Conservation (phyloP, 2,797 vertebrate genomes). For the Cercopithecus diana region DNA sequence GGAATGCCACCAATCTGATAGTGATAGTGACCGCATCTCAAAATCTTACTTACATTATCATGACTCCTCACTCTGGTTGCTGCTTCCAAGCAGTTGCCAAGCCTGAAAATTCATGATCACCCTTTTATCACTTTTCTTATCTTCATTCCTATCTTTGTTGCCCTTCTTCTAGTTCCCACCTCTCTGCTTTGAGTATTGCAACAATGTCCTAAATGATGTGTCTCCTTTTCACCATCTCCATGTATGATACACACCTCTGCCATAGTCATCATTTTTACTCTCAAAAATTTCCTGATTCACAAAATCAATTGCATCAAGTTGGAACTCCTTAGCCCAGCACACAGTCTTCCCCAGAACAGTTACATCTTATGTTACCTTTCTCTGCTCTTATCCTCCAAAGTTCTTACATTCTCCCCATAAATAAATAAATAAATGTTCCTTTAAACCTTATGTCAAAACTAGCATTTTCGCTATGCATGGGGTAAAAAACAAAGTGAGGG, state of each 20-base stretch:
- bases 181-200: background rate
- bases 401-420: background rate
- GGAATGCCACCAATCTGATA: background rate
- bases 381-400: background rate
- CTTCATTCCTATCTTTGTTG: background rate
- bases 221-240: background rate
- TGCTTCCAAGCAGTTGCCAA: background rate
- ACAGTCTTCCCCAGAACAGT: background rate
- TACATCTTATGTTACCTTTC: background rate
- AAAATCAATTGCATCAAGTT: background rate
- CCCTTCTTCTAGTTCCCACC: background rate
- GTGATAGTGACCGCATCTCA: background rate
- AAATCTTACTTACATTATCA: fast-evolving
- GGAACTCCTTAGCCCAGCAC: background rate
- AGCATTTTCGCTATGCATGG: background rate
- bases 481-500: background rate
- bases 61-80: background rate
- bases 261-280: background rate
- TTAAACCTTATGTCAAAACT: background rate
- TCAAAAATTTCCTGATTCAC: background rate
- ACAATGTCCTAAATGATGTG: background rate
- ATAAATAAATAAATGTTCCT: background rate
- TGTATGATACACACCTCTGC: background rate
- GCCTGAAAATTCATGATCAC: background rate
- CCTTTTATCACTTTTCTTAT: background rate